Conservation (phyloP, 2,888 invertebrate species). For the Miltochrista miniata region DNA sequence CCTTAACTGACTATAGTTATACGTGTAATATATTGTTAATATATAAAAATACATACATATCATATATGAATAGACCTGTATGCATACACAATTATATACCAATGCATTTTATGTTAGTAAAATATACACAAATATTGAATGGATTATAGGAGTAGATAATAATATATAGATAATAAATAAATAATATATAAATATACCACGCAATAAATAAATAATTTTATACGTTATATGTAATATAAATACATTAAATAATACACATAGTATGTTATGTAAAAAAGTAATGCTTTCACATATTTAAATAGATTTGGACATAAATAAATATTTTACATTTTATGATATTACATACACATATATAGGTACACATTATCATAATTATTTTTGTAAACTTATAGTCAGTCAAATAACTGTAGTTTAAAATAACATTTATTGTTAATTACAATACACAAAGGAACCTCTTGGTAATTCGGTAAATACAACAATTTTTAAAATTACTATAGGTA, state of each 20-base stretch:
- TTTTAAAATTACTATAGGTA: conserved; percentile 6
- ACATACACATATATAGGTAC: not conserved
- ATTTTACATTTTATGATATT: not conserved
- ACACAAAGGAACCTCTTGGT: conserved; percentile 40
- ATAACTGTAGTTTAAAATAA: conserved; percentile 25
- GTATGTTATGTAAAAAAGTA: too few species aligned
- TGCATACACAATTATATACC: not conserved
- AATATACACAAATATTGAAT: not conserved
- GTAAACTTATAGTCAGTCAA: conserved; percentile 16
- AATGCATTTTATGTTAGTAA: not conserved
- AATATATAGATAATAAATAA: too few species aligned
- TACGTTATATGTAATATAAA: too few species aligned
- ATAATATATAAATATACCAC: too few species aligned
- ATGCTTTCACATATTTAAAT: too few species aligned
- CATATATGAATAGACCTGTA: not conserved
- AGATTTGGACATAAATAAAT: too few species aligned
- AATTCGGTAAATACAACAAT: conserved; percentile 33
- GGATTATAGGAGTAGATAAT: not conserved
- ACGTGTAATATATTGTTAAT: not conserved
- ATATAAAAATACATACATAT: not conserved
- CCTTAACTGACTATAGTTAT: conserved; percentile 14
- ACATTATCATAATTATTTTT: not conserved
- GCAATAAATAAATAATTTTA: too few species aligned
- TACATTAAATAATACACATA: too few species aligned
- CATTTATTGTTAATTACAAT: conserved; percentile 58